phyloP scores from a whole-genome alignment of 2,797 vertebrate species.

The Dermochelys coriacea region DNA sequence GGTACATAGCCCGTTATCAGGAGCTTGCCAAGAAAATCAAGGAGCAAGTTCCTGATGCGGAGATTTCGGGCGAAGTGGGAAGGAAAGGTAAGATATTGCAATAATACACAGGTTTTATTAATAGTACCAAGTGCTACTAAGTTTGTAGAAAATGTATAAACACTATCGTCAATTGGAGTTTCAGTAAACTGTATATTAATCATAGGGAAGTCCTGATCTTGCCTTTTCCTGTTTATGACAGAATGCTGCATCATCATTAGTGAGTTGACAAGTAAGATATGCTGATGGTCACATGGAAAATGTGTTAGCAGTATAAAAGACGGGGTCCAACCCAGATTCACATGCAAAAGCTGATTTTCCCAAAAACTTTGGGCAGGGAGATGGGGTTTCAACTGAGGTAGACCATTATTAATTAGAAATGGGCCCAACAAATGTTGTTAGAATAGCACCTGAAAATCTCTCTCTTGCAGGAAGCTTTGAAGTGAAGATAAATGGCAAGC shows the following conservation, averaged over 20 bases:
- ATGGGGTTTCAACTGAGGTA: neutral
- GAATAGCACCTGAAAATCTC: neutral
- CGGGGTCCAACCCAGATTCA: neutral
- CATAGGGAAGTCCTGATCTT: neutral
- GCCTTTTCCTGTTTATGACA: neutral
- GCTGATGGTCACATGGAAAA: neutral
- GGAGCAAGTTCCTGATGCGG: constrained; percentile 50
- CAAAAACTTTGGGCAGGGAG: neutral
- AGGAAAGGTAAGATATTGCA: constrained; percentile 38
- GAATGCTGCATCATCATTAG: rapidly evolving
- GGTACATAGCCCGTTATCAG: constrained; percentile 35
- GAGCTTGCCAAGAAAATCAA: constrained; percentile 30
- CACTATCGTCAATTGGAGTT: neutral
- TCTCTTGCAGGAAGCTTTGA: constrained; percentile 77
- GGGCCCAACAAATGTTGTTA: neutral
- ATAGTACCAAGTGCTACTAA: neutral
- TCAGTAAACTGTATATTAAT: neutral
- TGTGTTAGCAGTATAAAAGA: neutral
- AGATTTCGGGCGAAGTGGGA: constrained; percentile 7
- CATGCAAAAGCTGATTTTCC: neutral
- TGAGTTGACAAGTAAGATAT: neutral
- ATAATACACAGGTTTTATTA: neutral
- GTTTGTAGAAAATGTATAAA: neutral
- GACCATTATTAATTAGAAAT: neutral
- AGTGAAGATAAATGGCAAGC: constrained; percentile 48